phyloP scores from a whole-genome alignment of 2,797 vertebrate genomes.

The Antennarius maculatus region DNA sequence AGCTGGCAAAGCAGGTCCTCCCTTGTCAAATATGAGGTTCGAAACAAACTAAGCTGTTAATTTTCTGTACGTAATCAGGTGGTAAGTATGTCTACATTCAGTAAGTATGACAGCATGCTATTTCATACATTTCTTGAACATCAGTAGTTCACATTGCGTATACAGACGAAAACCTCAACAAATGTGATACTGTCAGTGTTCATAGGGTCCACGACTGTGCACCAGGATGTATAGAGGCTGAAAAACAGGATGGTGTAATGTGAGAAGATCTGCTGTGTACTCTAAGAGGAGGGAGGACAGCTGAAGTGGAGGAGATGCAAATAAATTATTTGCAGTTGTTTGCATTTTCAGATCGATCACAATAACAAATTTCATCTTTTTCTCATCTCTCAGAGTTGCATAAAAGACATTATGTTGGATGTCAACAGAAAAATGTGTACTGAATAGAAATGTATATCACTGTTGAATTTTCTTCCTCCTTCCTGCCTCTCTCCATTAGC shows the following conservation, averaged over 20 bases:
- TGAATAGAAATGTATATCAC: not conserved
- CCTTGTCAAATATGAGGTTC: slow-evolving; percentile 71
- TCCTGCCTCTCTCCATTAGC: not conserved
- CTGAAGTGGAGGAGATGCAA: slow-evolving; percentile 72
- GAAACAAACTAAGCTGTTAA: slow-evolving; percentile 46
- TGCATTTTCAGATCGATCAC: slow-evolving; percentile 66
- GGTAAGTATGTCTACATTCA: no score
- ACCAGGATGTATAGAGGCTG: slow-evolving; percentile 69
- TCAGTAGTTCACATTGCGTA: slow-evolving; percentile 13
- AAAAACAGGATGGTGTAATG: slow-evolving; percentile 74
- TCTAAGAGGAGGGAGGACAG: slow-evolving; percentile 47
- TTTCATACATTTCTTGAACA: not conserved
- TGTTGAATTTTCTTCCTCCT: not conserved
- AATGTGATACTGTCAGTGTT: not conserved
- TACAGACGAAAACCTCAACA: slow-evolving; percentile 15
- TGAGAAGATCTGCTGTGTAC: slow-evolving; percentile 62
- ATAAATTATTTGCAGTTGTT: slow-evolving; percentile 76
- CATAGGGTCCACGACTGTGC: not conserved
- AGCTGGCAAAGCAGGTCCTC: slow-evolving; percentile 48
- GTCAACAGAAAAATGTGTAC: not conserved
- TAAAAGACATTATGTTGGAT: no score
- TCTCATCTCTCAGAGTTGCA: no score
- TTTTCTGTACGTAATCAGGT: slow-evolving; percentile 12
- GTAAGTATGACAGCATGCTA: not conserved
- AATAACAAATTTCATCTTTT: slow-evolving; percentile 47